Evolutionary conservation across 1,140 invertebrate species (phyloP), one percentile per base, ranked within the genome.

Genomic region (Formica exsecta): DNA sequence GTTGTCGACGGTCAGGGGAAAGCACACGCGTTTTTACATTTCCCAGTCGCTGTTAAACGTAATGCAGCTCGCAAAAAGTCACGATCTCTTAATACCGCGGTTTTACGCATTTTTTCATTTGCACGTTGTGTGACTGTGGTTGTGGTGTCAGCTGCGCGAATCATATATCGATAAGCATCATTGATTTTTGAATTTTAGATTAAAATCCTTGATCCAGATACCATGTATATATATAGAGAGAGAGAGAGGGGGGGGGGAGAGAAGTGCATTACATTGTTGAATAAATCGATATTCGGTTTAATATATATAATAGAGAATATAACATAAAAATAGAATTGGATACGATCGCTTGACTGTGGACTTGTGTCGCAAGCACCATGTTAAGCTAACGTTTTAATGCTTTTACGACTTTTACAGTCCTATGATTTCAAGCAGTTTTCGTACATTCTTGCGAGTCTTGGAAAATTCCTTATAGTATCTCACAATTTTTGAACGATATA

Each of bases 21-120:
- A 88, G 75, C 85, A 76, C 84, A 76, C 83, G 81, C 87, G 79
- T 90, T 91, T 90, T 89, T 87, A 85, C 86, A 64, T 87, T 87
- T 66, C 73, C 73, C 9, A 66, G 70, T 68, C 44, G 61, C 73
- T 44, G 38, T 44, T 25, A 74, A 80, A 36, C 54, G 73, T 74
- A 86, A 81, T 79, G 77, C 85, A 66, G 54, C 80, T 83, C 71
- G 61, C 89, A 89, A 90, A 89, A 85, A 79, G 44, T 54, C 77
- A 73, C 77, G 77, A 87, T 89, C 77, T 77, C 88, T 86, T 89
- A 89, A 86, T 86, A 59, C 38, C 83, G n/a, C 75, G 87, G 76
- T 87, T 89, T 89, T 71, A 77, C 85, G 66, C 77, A 87, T 90
- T 90, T 90, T 79, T 79, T 87, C 71, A 75, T 83, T 79, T 68